These are phyloP conservation scores for Cottoperca gobio DNA, from an alignment of 2,797 vertebrate genomes.

Conservation along the genomic window DNA sequence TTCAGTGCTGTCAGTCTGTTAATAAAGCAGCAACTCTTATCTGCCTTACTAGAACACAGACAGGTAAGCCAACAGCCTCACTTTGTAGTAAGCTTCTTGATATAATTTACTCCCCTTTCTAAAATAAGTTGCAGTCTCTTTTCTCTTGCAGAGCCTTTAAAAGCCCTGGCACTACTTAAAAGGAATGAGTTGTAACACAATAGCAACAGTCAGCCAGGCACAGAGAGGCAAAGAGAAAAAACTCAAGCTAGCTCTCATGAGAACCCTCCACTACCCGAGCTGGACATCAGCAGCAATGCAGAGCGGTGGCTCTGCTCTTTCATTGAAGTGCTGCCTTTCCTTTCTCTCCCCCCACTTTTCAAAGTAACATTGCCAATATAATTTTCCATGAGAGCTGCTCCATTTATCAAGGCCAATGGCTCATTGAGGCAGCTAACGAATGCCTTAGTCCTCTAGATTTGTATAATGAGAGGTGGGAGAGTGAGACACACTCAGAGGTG, in stretches of 20 bases:
- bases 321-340: slow-evolving; percentile 66
- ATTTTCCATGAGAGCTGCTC: slow-evolving; percentile 82
- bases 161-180: slow-evolving; percentile 73
- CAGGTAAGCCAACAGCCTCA: slow-evolving; percentile 36
- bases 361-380: slow-evolving; percentile 76
- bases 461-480: slow-evolving; percentile 80
- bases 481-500: slow-evolving; percentile 69
- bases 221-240: slow-evolving; percentile 54
- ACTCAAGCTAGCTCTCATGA: slow-evolving; percentile 66
- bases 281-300: slow-evolving; percentile 65
- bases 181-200: slow-evolving; percentile 77
- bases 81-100: slow-evolving; percentile 43
- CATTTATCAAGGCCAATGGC: slow-evolving; percentile 80
- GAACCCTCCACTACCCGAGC: slow-evolving; percentile 54
- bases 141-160: slow-evolving; percentile 59
- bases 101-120: slow-evolving; percentile 54
- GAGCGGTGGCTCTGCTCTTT: slow-evolving; percentile 67
- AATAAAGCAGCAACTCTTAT: slow-evolving; percentile 15
- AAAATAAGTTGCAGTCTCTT: slow-evolving; percentile 58
- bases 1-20: slow-evolving; percentile 5
- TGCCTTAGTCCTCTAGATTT: slow-evolving; percentile 76
- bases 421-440: slow-evolving; percentile 74
- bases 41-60: slow-evolving; percentile 2
- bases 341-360: slow-evolving; percentile 53
- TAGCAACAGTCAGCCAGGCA: slow-evolving; percentile 67